Percentiles rank a stretch among this genome's conserved stretches.
These are phyloP conservation scores for Phrynocephalus guinanensis DNA, from an alignment of 2,797 vertebrate genomes.

Conservation along the genomic window DNA sequence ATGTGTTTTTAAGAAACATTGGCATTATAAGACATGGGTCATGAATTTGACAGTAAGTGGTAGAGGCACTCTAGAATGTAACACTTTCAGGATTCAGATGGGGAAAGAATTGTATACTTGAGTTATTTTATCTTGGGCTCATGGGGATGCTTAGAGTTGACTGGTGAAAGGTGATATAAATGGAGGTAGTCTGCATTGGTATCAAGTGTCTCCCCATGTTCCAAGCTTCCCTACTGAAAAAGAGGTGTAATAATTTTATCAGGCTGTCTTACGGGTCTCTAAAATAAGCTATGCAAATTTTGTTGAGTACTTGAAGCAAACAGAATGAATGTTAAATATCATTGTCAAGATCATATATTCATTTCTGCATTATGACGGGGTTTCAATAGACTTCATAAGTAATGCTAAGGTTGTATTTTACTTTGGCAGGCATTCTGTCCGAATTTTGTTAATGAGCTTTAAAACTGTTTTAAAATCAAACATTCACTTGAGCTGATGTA, in stretches of 20 bases:
- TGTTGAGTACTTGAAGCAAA: neutral
- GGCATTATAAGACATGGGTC: neutral
- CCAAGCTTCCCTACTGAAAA: neutral
- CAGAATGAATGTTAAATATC: neutral
- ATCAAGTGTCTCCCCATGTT: neutral
- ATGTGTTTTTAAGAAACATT: too few relatives aligned
- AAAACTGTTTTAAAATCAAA: neutral
- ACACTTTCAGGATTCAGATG: neutral
- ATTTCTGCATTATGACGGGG: neutral
- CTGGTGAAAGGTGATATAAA: neutral
- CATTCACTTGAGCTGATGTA: neutral
- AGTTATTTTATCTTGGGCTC: neutral
- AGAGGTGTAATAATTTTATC: neutral
- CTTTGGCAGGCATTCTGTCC: neutral
- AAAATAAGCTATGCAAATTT: neutral
- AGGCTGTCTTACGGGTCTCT: neutral
- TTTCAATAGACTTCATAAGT: neutral
- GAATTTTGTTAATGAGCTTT: neutral
- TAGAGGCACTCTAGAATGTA: neutral
- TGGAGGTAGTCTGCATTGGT: neutral
- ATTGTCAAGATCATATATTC: neutral
- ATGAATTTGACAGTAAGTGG: neutral
- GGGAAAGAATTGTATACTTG: neutral
- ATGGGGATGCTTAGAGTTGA: neutral
- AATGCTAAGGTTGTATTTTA: neutral